Percentiles rank a stretch among this genome's conserved stretches.
Evolutionary conservation across 2,888 invertebrate genomes (phyloP).

Genomic region (Philonicus albiceps): DNA sequence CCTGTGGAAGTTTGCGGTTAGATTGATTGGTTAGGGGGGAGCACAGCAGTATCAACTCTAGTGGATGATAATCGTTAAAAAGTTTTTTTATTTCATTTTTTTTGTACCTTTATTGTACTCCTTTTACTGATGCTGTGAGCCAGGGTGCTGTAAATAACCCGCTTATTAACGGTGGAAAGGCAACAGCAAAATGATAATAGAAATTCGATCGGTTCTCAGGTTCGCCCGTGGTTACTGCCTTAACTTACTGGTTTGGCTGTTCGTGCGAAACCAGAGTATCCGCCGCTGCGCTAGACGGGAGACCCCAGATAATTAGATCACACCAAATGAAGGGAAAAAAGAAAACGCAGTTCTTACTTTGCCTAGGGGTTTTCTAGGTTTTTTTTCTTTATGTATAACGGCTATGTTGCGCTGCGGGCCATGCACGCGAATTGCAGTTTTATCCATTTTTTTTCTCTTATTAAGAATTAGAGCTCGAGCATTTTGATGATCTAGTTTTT

Average conservation of each 20-base stretch:
- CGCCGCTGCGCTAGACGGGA: not conserved
- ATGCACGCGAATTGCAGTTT: not conserved
- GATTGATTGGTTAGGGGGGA: not conserved
- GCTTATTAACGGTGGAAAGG: not conserved
- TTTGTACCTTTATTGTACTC: not conserved
- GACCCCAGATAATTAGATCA: not conserved
- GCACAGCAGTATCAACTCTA: not conserved
- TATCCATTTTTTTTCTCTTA: not conserved
- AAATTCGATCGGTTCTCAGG: conserved; percentile 23
- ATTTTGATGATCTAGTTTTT: not conserved
- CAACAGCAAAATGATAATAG: conserved; percentile 21
- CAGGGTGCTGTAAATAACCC: not conserved
- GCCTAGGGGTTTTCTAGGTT: not conserved
- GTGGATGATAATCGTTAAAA: not conserved
- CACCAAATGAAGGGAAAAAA: not conserved
- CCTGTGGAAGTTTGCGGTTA: not conserved
- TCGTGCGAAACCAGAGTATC: conserved; percentile 33
- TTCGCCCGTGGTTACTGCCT: conserved; percentile 22
- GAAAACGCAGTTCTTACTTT: not conserved
- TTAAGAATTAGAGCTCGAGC: not conserved
- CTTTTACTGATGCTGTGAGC: not conserved
- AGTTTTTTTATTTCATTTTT: too few relatives aligned
- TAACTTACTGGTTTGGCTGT: conserved; percentile 15
- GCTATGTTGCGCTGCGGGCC: not conserved
- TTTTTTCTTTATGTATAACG: not conserved